Evolutionary conservation across 1,140 invertebrate genomes (phyloP).

Genomic region (Drosophila sproati): DNA sequence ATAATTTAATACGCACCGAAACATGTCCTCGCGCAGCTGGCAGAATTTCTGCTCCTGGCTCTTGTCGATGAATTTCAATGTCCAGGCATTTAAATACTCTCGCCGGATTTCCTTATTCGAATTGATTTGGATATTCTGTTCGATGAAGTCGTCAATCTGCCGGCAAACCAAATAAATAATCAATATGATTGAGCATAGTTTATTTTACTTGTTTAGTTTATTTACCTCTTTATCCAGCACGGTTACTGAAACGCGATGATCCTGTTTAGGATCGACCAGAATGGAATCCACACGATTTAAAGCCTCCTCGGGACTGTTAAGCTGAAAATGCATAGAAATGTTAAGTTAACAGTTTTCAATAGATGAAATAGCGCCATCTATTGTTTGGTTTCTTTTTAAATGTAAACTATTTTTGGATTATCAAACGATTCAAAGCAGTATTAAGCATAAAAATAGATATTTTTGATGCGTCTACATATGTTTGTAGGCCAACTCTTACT

Average conservation of each 20-base stretch:
- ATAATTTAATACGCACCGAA: constrained; percentile 86
- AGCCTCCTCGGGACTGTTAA: constrained; percentile 74
- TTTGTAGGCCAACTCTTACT: constrained; percentile 50
- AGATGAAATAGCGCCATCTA: constrained; percentile 9
- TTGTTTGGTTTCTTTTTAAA: background rate
- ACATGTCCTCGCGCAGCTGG: constrained; percentile 95
- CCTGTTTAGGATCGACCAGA: constrained; percentile 70
- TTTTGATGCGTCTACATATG: too few species aligned
- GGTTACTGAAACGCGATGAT: constrained; percentile 74
- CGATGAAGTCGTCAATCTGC: constrained; percentile 94
- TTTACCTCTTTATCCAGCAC: constrained; percentile 78
- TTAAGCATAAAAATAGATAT: too few species aligned
- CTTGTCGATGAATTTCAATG: constrained; percentile 92
- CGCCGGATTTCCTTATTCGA: constrained; percentile 96
- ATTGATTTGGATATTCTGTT: constrained; percentile 95
- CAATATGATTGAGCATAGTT: too few species aligned
- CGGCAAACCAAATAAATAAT: too few species aligned
- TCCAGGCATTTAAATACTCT: constrained; percentile 94
- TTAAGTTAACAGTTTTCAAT: background rate
- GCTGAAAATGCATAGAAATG: constrained; percentile 27
- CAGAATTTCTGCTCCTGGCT: constrained; percentile 88
- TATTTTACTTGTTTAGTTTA: background rate
- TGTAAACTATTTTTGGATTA: too few species aligned
- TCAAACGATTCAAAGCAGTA: too few species aligned
- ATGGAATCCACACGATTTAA: constrained; percentile 76